Evolutionary conservation across 2,113 vertebrate genomes (phyloP).

Genomic region (Hippocampus mohnikei): DNA sequence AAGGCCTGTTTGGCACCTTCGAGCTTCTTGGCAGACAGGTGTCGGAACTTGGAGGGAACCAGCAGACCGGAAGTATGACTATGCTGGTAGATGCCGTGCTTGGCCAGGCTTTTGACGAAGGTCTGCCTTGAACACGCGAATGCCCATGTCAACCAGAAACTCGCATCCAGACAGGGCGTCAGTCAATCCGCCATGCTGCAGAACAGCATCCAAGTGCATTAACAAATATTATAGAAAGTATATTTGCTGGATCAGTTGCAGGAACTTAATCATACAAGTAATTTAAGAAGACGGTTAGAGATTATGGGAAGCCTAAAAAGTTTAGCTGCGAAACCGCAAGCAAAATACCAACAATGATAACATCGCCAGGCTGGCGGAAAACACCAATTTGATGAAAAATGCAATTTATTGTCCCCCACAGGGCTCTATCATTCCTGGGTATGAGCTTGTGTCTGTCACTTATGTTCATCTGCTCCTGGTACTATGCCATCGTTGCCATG

Average conservation of each 20-base stretch:
- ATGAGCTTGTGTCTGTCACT: constrained; percentile 96
- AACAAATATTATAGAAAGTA: too few relatives aligned
- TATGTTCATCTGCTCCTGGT: constrained; percentile 99
- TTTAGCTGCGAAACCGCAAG: neutral
- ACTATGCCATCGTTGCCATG: constrained; percentile 95
- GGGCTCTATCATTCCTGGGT: constrained; percentile 96
- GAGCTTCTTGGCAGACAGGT: too few relatives aligned
- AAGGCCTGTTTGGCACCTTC: too few relatives aligned
- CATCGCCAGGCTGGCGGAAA: neutral
- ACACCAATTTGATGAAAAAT: neutral
- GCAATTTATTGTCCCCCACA: constrained; percentile 58
- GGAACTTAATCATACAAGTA: neutral
- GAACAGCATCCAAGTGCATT: too few relatives aligned
- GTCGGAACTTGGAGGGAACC: too few relatives aligned
- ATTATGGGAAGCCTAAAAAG: neutral
- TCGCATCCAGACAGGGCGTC: too few relatives aligned
- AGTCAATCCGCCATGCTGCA: too few relatives aligned
- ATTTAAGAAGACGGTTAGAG: neutral
- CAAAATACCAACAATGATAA: neutral
- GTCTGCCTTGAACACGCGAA: too few relatives aligned
- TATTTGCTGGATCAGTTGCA: neutral
- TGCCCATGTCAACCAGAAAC: too few relatives aligned
- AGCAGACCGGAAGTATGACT: too few relatives aligned
- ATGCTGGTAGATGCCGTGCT: too few relatives aligned
- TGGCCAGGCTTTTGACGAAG: too few relatives aligned